phyloP scores from a whole-genome alignment of 1,140 invertebrate genomes.

The Laupala kohalensis region DNA sequence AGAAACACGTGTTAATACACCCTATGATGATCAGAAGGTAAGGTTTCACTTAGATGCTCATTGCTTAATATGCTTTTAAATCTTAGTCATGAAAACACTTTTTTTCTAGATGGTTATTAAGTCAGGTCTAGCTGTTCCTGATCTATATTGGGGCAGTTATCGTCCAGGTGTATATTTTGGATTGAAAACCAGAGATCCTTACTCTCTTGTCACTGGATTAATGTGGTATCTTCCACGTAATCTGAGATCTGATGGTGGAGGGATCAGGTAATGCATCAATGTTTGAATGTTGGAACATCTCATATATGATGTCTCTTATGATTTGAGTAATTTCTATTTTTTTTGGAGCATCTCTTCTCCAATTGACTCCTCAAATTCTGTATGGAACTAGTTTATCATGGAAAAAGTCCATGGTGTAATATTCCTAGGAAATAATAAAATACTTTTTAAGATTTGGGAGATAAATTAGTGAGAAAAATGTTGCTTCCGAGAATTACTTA shows the following conservation, averaged over 20 bases:
- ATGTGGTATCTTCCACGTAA: conserved; percentile 89
- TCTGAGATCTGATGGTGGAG: conserved; percentile 47
- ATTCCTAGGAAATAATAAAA: no score
- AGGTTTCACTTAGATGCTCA: not conserved
- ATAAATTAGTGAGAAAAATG: no score
- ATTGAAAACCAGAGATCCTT: conserved; percentile 73
- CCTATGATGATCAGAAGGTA: conserved; percentile 63
- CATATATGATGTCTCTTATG: not conserved
- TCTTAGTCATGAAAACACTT: not conserved
- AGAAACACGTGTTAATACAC: conserved; percentile 78
- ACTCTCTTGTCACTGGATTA: conserved; percentile 78
- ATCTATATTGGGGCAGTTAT: conserved; percentile 87
- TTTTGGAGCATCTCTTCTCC: no score
- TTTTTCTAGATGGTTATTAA: conserved; percentile 44
- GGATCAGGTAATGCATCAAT: conserved; percentile 39
- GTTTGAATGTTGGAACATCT: not conserved
- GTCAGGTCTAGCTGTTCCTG: conserved; percentile 54
- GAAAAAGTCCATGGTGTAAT: no score
- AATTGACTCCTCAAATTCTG: no score
- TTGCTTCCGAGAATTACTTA: no score
- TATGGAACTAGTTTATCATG: no score
- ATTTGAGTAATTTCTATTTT: not conserved
- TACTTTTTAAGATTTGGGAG: no score
- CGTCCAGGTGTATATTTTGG: conserved; percentile 80
- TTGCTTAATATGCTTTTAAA: not conserved